Percentiles rank a stretch among this genome's conserved stretches.
Conservation (phyloP, 2,113 vertebrate genomes). For the Muntiacus reevesi region DNA sequence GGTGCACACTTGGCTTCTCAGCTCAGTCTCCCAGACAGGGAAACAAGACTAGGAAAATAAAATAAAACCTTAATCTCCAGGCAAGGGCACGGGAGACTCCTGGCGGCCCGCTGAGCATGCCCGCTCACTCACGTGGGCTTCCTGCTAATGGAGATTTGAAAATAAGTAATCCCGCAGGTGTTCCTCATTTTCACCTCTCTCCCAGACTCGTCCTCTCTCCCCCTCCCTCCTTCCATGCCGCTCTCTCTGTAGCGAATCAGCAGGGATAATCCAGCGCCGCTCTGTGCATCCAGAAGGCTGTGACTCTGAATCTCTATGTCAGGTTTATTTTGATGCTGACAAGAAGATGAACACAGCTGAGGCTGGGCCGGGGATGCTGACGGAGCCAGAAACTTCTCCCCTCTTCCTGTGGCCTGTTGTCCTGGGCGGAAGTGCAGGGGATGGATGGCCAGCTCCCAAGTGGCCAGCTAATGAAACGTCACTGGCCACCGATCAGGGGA, state of each 20-base stretch:
- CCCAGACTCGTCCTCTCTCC: accelerated
- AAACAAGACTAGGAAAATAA: not conserved
- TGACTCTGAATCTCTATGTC: not conserved
- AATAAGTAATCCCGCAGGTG: not conserved
- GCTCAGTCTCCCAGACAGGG: not conserved
- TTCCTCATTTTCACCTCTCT: not conserved
- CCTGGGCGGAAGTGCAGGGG: not conserved
- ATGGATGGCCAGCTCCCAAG: not conserved
- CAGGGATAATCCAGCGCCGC: not conserved
- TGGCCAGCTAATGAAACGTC: not conserved
- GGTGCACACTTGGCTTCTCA: not conserved
- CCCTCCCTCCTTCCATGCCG: not conserved
- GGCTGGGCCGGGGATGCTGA: not conserved
- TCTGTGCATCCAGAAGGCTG: not conserved
- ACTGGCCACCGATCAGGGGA: not conserved
- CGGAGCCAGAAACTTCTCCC: not conserved
- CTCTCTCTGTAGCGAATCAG: not conserved
- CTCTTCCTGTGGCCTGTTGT: not conserved
- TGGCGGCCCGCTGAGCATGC: not conserved
- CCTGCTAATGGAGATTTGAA: constrained; percentile 36
- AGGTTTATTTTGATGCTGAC: constrained; percentile 29
- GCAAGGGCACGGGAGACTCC: not conserved
- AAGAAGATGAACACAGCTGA: not conserved
- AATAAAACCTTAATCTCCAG: not conserved
- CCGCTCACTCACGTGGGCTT: not conserved